A percentile compares a stretch with the other conserved stretches of the same genome.
These are phyloP conservation scores for Ceraclea dissimilis DNA, from an alignment of 2,888 invertebrate species.

Conservation along the genomic window DNA sequence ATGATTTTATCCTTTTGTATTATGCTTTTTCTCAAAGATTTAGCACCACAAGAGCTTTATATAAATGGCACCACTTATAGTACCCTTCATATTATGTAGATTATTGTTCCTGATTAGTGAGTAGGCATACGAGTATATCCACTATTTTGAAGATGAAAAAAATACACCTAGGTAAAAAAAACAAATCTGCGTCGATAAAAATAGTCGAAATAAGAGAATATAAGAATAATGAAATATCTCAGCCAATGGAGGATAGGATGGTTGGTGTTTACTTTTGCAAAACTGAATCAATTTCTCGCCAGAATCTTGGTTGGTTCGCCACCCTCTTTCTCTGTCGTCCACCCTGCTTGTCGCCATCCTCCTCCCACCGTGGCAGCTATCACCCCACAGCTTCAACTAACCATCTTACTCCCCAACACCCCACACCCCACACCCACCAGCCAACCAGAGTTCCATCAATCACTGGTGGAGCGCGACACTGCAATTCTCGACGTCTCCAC, in stretches of 20 bases:
- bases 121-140: too few relatives aligned
- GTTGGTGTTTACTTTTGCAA: neutral
- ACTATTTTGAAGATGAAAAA: neutral
- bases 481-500: conserved; percentile 25
- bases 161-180: neutral
- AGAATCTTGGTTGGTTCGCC: neutral
- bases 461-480: conserved; percentile 23
- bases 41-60: too few relatives aligned
- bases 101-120: too few relatives aligned
- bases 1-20: too few relatives aligned
- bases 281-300: neutral
- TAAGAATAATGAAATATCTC: neutral
- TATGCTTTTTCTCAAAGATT: too few relatives aligned
- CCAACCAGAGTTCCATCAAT: conserved; percentile 24
- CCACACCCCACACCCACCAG: conserved; percentile 24
- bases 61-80: too few relatives aligned
- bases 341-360: conserved; percentile 4
- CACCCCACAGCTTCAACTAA: neutral
- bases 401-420: neutral
- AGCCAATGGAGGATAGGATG: neutral
- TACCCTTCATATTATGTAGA: too few relatives aligned
- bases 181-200: too few relatives aligned
- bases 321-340: neutral
- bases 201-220: neutral
- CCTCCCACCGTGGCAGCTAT: conserved; percentile 3